Conservation (phyloP, 2,888 invertebrate species). For the Parnassius glacialis region DNA sequence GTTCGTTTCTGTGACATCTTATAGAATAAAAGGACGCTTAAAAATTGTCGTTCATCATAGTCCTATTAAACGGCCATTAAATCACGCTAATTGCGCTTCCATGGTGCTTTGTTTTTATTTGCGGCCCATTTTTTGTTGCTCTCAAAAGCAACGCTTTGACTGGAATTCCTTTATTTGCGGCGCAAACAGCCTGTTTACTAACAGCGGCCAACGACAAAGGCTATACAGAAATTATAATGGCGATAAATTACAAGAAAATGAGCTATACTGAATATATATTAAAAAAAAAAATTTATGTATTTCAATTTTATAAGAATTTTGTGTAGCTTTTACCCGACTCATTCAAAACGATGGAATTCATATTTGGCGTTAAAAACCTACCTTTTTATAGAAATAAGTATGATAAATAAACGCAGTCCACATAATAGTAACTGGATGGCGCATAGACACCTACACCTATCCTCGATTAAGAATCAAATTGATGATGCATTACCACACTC, state of each 20-base stretch:
- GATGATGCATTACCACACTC: too few species aligned
- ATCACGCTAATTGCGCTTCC: conserved; percentile 75
- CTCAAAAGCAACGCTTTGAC: conserved; percentile 57
- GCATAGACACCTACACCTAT: too few species aligned
- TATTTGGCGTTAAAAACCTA: too few species aligned
- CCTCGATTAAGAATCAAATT: too few species aligned
- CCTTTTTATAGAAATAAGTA: too few species aligned
- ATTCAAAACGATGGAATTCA: too few species aligned
- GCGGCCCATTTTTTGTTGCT: conserved; percentile 58
- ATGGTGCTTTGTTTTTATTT: conserved; percentile 72
- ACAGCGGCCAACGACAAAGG: conserved; percentile 69
- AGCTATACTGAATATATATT: conserved; percentile 14
- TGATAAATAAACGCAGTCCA: too few species aligned
- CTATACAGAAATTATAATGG: conserved; percentile 70
- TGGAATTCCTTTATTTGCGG: conserved; percentile 77
- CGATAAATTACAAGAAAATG: conserved; percentile 59
- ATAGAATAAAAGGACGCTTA: conserved; percentile 26
- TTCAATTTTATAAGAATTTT: background rate
- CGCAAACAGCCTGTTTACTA: conserved; percentile 72
- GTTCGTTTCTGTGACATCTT: too few species aligned
- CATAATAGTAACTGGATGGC: too few species aligned
- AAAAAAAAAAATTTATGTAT: background rate
- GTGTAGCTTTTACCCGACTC: too few species aligned
- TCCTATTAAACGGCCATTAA: conserved; percentile 77
- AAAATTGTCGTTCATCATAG: conserved; percentile 71